These are phyloP conservation scores for Astreopora myriophthalma DNA, from an alignment of 64 coral and sea anemone species.

Conservation along the genomic window DNA sequence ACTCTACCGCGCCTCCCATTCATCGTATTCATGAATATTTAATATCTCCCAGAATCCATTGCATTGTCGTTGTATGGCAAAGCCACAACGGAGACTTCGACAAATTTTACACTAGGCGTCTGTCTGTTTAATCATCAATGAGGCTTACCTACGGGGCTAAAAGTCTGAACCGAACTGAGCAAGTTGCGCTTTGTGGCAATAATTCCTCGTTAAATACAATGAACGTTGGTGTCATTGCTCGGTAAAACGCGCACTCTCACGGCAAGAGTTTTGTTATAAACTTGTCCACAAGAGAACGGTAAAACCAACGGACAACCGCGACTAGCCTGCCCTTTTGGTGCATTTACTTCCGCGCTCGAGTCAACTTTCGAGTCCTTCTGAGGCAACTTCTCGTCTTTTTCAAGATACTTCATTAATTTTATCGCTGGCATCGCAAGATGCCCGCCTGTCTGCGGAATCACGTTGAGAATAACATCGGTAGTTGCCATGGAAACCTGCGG, in stretches of 20 bases:
- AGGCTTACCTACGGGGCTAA: too few species aligned
- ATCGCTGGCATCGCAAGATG: conserved; percentile 73
- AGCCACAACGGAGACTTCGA: too few species aligned
- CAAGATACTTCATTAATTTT: conserved; percentile 72
- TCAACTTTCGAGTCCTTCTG: conserved; percentile 40
- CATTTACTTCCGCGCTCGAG: neutral
- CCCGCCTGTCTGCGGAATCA: conserved; percentile 84
- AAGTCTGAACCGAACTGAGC: too few species aligned
- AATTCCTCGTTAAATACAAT: conserved; percentile 6
- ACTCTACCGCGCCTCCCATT: too few species aligned
- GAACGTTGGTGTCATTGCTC: conserved; percentile 46
- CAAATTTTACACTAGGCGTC: too few species aligned
- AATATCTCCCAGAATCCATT: too few species aligned
- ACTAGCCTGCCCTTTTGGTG: neutral
- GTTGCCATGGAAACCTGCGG: conserved; percentile 81
- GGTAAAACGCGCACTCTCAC: conserved; percentile 83
- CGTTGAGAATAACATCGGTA: conserved; percentile 59
- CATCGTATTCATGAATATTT: too few species aligned
- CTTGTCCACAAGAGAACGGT: conserved; percentile 79
- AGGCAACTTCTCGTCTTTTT: neutral
- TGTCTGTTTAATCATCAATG: too few species aligned
- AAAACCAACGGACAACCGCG: conserved; percentile 4
- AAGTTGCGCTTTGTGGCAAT: too few species aligned
- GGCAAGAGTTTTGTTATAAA: conserved; percentile 81
- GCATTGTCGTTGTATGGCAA: too few species aligned